Evolutionary conservation across 2,888 invertebrate genomes (phyloP).

Genomic region (Cephus rjabovi): DNA sequence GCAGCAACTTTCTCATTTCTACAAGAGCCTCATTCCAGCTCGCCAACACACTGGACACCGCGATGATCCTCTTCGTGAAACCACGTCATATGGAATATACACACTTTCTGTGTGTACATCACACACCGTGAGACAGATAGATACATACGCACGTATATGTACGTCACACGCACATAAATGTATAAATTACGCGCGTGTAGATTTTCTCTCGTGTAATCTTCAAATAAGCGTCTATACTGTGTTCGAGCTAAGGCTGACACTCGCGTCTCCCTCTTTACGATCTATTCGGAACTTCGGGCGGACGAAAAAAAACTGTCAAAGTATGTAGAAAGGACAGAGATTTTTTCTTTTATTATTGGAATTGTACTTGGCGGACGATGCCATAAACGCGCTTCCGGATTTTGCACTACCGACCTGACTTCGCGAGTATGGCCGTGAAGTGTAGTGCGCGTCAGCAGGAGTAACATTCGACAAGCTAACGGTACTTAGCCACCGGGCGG

Average conservation of each 20-base stretch:
- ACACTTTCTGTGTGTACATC: neutral
- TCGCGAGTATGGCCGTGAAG: constrained; percentile 30
- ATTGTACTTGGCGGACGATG: neutral
- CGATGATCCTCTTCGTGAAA: neutral
- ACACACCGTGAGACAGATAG: neutral
- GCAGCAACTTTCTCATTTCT: constrained; percentile 56
- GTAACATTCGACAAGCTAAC: constrained; percentile 38
- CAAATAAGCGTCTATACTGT: neutral
- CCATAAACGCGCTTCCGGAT: constrained; percentile 34
- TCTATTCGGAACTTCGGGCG: neutral
- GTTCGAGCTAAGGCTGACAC: neutral
- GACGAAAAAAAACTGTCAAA: neutral
- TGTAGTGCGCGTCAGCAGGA: constrained; percentile 10
- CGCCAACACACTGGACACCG: neutral
- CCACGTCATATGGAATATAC: neutral
- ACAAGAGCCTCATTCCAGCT: constrained; percentile 28
- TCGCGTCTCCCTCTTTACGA: neutral
- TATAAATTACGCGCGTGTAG: neutral
- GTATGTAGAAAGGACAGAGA: neutral
- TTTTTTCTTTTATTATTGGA: neutral
- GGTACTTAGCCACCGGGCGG: constrained; percentile 49
- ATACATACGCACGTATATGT: neutral
- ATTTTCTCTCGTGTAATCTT: neutral
- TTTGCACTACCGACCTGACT: constrained; percentile 37
- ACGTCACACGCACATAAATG: neutral